A percentile compares a stretch with the other conserved stretches of the same genome.
Conservation (phyloP, 2,888 invertebrate genomes). For the Beris chalybata region DNA sequence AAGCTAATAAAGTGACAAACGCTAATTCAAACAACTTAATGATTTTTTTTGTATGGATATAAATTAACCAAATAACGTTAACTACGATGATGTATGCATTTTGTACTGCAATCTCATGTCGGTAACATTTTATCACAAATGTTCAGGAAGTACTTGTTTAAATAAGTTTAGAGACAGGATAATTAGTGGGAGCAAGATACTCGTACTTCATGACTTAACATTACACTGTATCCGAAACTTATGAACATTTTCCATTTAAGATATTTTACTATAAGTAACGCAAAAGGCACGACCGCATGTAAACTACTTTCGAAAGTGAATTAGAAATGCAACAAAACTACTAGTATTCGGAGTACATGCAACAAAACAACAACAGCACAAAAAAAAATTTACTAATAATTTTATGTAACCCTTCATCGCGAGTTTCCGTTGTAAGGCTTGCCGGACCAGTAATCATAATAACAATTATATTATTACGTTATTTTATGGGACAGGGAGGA, state of each 20-base stretch:
- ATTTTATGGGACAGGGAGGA: no score
- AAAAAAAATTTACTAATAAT: slow-evolving; percentile 1
- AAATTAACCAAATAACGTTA: no score
- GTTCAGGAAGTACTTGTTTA: no score
- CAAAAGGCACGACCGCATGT: neutral
- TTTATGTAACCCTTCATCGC: slow-evolving; percentile 15
- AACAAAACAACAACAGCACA: neutral
- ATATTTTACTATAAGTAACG: no score
- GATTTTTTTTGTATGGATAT: neutral
- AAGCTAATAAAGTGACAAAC: neutral
- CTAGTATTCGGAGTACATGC: neutral
- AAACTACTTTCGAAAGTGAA: slow-evolving; percentile 6
- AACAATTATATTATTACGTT: slow-evolving; percentile 14
- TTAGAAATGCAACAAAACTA: slow-evolving; percentile 15
- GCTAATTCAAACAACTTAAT: neutral
- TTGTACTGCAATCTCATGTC: no score
- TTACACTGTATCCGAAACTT: no score
- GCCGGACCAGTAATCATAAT: neutral
- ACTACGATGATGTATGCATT: no score
- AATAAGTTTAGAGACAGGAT: no score
- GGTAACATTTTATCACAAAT: no score
- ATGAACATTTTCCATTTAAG: no score
- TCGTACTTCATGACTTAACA: no score
- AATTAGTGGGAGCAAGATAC: no score
- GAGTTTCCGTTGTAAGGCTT: slow-evolving; percentile 3